These are phyloP conservation scores for Dryadula phaetusa DNA, from an alignment of 2,888 invertebrate genomes.

Conservation along the genomic window DNA sequence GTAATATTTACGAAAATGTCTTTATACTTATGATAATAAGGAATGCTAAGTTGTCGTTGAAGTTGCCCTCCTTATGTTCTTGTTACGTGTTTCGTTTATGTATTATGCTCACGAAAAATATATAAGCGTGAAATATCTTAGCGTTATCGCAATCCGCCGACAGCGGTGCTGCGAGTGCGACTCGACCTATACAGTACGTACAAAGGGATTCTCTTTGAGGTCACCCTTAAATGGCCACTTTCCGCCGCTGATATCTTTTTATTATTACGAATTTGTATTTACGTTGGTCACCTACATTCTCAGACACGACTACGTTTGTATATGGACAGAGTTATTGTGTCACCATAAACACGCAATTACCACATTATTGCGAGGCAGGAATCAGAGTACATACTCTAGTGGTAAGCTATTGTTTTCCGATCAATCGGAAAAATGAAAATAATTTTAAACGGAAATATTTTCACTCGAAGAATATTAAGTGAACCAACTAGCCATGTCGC, in stretches of 20 bases:
- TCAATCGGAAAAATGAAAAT: no score
- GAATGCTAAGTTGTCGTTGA: constrained; percentile 5
- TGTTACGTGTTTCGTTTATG: constrained; percentile 10
- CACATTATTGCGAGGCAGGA: no score
- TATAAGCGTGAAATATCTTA: constrained; percentile 13
- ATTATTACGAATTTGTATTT: constrained; percentile 20
- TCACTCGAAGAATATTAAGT: background rate
- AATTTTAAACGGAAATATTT: no score
- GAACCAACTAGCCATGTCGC: background rate
- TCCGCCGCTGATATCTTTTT: constrained; percentile 24
- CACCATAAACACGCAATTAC: no score
- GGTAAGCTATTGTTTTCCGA: no score
- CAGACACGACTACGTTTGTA: background rate
- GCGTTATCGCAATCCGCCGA: constrained; percentile 18
- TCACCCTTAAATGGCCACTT: constrained; percentile 19
- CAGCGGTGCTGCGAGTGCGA: constrained; percentile 1
- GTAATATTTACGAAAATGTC: background rate
- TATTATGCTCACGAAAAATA: constrained; percentile 14
- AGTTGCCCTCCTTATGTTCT: background rate
- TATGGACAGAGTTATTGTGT: background rate
- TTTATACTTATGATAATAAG: background rate
- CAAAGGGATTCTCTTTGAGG: constrained; percentile 23
- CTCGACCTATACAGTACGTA: background rate
- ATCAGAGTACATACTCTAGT: no score
- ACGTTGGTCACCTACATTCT: background rate